Evolutionary conservation across 1,140 invertebrate species (phyloP).

Genomic region (Lucilia sericata): DNA sequence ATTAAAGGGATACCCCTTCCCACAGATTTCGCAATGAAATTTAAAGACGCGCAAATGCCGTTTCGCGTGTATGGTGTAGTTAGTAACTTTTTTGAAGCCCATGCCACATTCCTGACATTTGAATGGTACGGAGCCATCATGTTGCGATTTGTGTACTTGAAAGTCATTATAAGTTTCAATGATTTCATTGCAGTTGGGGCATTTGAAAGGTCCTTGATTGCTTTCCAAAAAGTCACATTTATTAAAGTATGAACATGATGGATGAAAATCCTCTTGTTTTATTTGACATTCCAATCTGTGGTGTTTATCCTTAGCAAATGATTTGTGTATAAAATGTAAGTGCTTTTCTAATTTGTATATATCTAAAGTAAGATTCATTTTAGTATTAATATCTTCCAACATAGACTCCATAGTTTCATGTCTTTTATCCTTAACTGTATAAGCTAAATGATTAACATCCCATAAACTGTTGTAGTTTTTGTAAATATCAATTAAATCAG

Average conservation of each 20-base stretch:
- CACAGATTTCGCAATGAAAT: slow-evolving; percentile 53
- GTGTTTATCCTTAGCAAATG: slow-evolving; percentile 37
- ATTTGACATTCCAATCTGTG: not conserved
- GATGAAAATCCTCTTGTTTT: not conserved
- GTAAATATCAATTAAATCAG: slow-evolving; percentile 39
- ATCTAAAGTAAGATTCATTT: slow-evolving; percentile 22
- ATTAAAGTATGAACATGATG: not conserved
- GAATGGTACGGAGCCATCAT: slow-evolving; percentile 52
- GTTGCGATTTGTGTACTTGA: slow-evolving; percentile 51
- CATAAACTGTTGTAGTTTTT: slow-evolving; percentile 38
- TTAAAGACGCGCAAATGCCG: slow-evolving; percentile 52
- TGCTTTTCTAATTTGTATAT: slow-evolving; percentile 37
- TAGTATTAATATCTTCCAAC: slow-evolving; percentile 23
- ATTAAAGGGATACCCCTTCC: slow-evolving; percentile 52
- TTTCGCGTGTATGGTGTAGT: slow-evolving; percentile 52
- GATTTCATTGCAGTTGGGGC: slow-evolving; percentile 49
- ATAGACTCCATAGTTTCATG: slow-evolving; percentile 34
- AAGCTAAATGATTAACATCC: slow-evolving; percentile 44
- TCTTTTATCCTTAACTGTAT: slow-evolving; percentile 38
- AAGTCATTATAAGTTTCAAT: slow-evolving; percentile 49
- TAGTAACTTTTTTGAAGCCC: slow-evolving; percentile 51
- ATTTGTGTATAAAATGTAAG: slow-evolving; percentile 36
- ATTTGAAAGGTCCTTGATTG: slow-evolving; percentile 50
- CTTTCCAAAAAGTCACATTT: slow-evolving; percentile 38
- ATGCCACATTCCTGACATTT: slow-evolving; percentile 51